Evolutionary conservation across 2,888 invertebrate species (phyloP), one percentile per base, ranked within the genome.

Genomic region (Protodeltote pygarga): DNA sequence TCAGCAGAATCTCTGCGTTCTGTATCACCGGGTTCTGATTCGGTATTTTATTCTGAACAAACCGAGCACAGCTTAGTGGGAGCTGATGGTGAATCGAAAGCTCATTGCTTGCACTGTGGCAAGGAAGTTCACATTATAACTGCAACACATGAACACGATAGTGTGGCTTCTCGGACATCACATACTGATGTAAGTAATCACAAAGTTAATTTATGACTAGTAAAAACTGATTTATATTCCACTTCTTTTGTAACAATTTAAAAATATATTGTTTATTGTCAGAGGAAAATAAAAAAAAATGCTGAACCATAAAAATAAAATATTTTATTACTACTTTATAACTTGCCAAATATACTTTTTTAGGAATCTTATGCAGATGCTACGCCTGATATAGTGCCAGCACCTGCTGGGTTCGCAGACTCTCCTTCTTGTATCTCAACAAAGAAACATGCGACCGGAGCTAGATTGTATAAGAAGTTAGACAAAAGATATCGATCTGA

Each of bases 1-100:
- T 97, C 97, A 66, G 96, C 96, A 29, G 97, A 97, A 86, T 97
- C 97, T 0, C 87, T 97, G 39, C 94, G 97, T 32, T 97, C 97
- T n/a, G 97, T 96, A 24, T 97, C 97, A 73, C 97, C 97, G 2
- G 97, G 97, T 14, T 97, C 97, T 60, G 97, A 97, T 83, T 97
- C 96, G 45, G 97, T 97, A 15, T 97, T 97, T 87, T 97, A 97
- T 87, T 96, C 96, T 75, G 97, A 97, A 81, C 94, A 93, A 62
- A 94, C 94, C 6, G 95, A 94, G 79, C 92, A 92, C 40, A 90
- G 89, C 51, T 74, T 85, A 33, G 88, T 87, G 9, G 86, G 79
- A 2, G 84, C 91, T n/a, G 94, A 93, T 50, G 93, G 93, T 29
- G 93, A 94, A 69, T 88, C 93, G 0, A 91, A 89, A 63, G 94